phyloP scores from a whole-genome alignment of 2,113 vertebrate genomes.

The Saccopteryx bilineata region DNA sequence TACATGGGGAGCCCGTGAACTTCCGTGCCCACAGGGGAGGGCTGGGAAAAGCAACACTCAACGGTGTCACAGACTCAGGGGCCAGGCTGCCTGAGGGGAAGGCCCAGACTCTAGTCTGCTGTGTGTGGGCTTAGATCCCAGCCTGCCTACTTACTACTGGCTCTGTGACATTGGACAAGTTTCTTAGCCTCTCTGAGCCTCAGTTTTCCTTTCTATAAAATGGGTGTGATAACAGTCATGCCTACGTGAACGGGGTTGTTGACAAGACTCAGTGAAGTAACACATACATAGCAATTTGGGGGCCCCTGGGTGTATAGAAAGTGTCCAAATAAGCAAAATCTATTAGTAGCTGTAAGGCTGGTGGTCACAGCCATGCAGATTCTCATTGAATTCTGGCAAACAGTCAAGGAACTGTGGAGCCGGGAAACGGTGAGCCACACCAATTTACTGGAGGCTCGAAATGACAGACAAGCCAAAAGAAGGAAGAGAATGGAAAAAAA shows the following conservation, averaged over 20 bases:
- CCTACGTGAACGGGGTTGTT: not conserved
- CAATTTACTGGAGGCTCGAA: too few species aligned
- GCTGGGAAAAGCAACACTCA: not conserved
- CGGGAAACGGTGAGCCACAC: too few species aligned
- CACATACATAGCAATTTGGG: rapidly evolving
- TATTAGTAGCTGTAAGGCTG: not conserved
- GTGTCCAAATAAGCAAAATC: not conserved
- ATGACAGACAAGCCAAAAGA: too few species aligned
- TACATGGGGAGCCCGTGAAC: not conserved
- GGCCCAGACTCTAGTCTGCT: not conserved
- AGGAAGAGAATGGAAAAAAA: too few species aligned
- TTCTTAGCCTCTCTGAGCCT: not conserved
- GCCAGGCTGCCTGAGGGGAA: not conserved
- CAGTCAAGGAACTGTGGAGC: too few species aligned
- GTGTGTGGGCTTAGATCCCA: not conserved
- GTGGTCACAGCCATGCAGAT: too few species aligned
- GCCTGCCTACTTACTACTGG: not conserved
- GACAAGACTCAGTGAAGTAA: not conserved
- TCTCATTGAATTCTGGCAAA: too few species aligned
- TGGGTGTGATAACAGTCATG: not conserved
- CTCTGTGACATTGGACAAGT: not conserved
- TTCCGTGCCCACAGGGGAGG: not conserved
- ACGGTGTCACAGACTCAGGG: not conserved
- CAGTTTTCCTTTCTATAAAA: not conserved
- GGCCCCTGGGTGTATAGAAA: not conserved